These are phyloP conservation scores for Lasiurus borealis DNA, from an alignment of 2,113 vertebrate species.

Conservation along the genomic window DNA sequence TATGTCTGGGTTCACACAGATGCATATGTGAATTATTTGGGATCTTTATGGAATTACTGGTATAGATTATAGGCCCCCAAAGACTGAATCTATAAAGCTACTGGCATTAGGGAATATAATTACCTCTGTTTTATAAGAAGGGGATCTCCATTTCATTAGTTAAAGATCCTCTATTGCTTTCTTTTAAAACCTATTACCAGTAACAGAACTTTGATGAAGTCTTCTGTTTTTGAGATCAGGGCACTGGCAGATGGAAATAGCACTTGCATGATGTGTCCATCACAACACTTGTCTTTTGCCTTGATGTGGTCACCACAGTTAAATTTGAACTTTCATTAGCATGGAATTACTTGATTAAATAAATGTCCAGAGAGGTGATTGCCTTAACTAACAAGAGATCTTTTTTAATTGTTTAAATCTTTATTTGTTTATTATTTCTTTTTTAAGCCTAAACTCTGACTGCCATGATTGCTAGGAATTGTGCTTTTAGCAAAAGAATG, in stretches of 20 bases:
- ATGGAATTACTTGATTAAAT: constrained; percentile 75
- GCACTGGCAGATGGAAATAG: constrained; percentile 59
- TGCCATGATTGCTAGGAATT: constrained; percentile 53
- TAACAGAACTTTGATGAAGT: constrained; percentile 32
- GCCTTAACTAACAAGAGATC: constrained; percentile 62
- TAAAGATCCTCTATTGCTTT: constrained; percentile 78
- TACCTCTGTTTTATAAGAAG: constrained; percentile 75
- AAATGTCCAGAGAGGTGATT: constrained; percentile 68
- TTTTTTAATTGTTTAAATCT: not conserved
- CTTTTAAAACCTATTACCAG: constrained; percentile 51
- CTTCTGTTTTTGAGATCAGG: constrained; percentile 62
- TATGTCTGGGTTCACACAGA: constrained; percentile 63
- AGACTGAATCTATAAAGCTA: constrained; percentile 82
- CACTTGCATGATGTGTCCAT: constrained; percentile 68
- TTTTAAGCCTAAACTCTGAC: constrained; percentile 60
- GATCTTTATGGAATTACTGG: constrained; percentile 30
- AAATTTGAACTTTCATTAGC: constrained; percentile 82
- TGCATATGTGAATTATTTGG: constrained; percentile 66
- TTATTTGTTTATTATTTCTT: not conserved
- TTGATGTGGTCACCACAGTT: constrained; percentile 74
- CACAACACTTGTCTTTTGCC: constrained; percentile 76
- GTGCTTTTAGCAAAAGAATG: constrained; percentile 50
- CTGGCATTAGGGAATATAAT: constrained; percentile 79
- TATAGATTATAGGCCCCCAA: constrained; percentile 73
- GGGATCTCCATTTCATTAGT: constrained; percentile 73